Conservation (phyloP, 92 coral and sea anemone species). For the Bergia puertoricense region DNA sequence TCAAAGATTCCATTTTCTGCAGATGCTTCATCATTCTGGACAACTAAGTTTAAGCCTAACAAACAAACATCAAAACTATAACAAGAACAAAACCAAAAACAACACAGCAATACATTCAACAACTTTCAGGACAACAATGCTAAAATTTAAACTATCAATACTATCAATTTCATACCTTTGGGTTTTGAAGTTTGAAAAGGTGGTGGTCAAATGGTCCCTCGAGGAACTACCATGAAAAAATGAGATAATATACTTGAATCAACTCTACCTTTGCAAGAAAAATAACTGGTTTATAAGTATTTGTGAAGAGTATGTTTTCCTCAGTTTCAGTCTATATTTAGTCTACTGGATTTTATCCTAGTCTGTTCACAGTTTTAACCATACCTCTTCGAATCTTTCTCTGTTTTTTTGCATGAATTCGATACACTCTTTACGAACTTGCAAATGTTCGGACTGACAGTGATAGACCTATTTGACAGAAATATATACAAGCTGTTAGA, state of each 20-base stretch:
- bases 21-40: no score
- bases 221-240: slow-evolving; percentile 69
- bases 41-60: background rate
- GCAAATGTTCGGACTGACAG: slow-evolving; percentile 92
- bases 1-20: no score
- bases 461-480: slow-evolving; percentile 66
- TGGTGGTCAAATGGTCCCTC: slow-evolving; percentile 99
- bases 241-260: background rate
- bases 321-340: background rate
- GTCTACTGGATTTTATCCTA: no score
- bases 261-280: background rate
- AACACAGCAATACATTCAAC: background rate
- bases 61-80: background rate
- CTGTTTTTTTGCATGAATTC: slow-evolving; percentile 87
- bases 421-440: slow-evolving; percentile 94
- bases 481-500: background rate
- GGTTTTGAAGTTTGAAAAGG: slow-evolving; percentile 86
- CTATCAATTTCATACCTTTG: slow-evolving; percentile 67
- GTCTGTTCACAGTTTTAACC: background rate
- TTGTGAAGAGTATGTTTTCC: background rate
- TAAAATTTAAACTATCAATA: background rate
- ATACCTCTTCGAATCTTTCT: slow-evolving; percentile 93
- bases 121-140: background rate
- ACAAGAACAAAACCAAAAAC: background rate
- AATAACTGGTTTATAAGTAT: background rate